Percentiles rank a stretch among this genome's conserved stretches.
These are phyloP conservation scores for Trichonephila inaurata DNA, from an alignment of 1,140 invertebrate species.

Conservation along the genomic window DNA sequence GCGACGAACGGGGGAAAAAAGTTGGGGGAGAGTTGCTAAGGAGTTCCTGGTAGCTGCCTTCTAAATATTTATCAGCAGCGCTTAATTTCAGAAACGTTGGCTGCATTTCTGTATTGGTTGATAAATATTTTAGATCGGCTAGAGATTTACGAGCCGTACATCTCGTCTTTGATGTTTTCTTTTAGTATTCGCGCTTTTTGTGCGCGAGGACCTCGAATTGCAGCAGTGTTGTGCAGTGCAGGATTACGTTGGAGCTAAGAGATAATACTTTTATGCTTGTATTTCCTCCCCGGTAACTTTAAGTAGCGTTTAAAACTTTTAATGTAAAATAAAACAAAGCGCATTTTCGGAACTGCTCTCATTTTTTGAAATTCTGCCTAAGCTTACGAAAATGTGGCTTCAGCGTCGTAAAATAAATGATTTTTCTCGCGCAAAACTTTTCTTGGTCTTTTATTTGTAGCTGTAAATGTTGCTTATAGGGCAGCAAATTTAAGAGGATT, in stretches of 20 bases:
- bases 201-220: background rate
- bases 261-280: background rate
- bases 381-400: background rate
- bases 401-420: constrained; percentile 5
- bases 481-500: too few relatives aligned
- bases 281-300: background rate
- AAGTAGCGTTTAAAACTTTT: constrained; percentile 9
- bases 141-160: constrained; percentile 36
- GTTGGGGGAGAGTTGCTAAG: constrained; percentile 22
- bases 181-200: constrained; percentile 22
- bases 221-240: background rate
- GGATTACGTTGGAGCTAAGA: background rate
- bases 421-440: background rate
- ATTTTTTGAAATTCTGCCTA: background rate
- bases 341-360: background rate
- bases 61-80: constrained; percentile 73
- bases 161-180: constrained; percentile 47
- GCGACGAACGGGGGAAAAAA: constrained; percentile 8
- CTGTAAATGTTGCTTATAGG: background rate
- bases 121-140: constrained; percentile 71
- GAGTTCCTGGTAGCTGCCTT: constrained; percentile 43
- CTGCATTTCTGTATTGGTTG: constrained; percentile 64
- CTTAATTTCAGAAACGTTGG: constrained; percentile 70
- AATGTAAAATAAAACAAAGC: constrained; percentile 4
- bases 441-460: background rate